These are phyloP conservation scores for Pachyramphus minor DNA, from an alignment of 2,113 vertebrate species.

Conservation along the genomic window DNA sequence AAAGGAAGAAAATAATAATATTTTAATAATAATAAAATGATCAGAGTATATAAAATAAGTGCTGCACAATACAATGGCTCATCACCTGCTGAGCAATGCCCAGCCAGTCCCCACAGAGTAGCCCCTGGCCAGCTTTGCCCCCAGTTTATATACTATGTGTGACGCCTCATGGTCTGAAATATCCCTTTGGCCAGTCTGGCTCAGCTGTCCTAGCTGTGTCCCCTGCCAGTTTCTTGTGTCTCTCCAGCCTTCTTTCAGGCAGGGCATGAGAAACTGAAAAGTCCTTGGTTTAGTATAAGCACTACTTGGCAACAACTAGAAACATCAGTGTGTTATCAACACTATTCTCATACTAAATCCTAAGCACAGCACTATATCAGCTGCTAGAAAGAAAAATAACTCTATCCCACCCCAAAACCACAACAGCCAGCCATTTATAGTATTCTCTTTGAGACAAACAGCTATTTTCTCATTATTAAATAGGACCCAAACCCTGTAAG, in stretches of 20 bases:
- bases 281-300: background rate
- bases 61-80: background rate
- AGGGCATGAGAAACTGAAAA: background rate
- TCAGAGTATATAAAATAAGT: background rate
- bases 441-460: constrained; percentile 7
- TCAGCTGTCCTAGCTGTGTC: background rate
- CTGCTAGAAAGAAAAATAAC: background rate
- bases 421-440: background rate
- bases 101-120: background rate
- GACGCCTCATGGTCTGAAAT: background rate
- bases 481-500: background rate
- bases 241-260: background rate
- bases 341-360: background rate
- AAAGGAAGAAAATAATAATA: background rate
- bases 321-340: background rate
- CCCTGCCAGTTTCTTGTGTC: background rate
- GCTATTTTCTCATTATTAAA: constrained; percentile 54
- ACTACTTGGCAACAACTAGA: background rate
- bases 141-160: background rate
- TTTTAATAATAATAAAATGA: background rate
- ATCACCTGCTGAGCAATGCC: background rate
- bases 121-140: background rate
- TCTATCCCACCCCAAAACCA: background rate
- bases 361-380: background rate
- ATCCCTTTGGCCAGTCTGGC: background rate